Evolutionary conservation across 2,888 invertebrate genomes (phyloP), one percentile per base, ranked within the genome.

Genomic region (Drosophila lacicola): DNA sequence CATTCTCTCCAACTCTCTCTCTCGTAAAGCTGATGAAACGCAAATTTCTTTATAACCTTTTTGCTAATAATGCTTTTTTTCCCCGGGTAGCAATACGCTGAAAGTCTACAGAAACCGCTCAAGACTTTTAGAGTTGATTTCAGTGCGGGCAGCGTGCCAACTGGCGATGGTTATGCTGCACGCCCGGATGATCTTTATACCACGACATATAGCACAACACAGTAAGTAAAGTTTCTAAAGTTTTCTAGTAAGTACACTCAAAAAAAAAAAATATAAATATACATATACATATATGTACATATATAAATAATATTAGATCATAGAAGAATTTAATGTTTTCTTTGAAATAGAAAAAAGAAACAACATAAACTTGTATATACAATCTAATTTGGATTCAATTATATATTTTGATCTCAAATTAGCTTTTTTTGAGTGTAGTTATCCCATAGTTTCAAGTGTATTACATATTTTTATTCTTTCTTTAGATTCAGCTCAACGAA

Each of bases 401-500:
- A 8, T 25, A 25, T 25, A 29, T 29, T 29, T 29, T 2, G 0
- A 8, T 8, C 29, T 29, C 2, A 29, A 29, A 14, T 9, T 9
- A 4, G 8, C 4, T 14, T 39, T 14, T 39, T 14, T 11, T 42
- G 41, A 42, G 17, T 19, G 41, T 17, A 41, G 14, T 41, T 4
- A 14, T 0, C 2, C 42, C 10, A 5, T 10, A 11, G 11, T 13
- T 13, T 21, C 6, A 5, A 44, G 6, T 21, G 11, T 4, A 19
- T 6, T 13, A 19, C 13, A 13, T 11, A 2, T 19, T 13, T 21
- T 19, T 1, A 0, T 13, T 9, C 2, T 37, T 42, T 6, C 14
- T 11, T 2, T 4, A 95, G 95, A 93, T 94, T 94, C 90, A 94
- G 94, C 82, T 90, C 91, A 88, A 90, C 89, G 89, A 93, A 94